Evolutionary conservation across 2,113 vertebrate genomes (phyloP).

Genomic region (Anser brachyrhynchus): DNA sequence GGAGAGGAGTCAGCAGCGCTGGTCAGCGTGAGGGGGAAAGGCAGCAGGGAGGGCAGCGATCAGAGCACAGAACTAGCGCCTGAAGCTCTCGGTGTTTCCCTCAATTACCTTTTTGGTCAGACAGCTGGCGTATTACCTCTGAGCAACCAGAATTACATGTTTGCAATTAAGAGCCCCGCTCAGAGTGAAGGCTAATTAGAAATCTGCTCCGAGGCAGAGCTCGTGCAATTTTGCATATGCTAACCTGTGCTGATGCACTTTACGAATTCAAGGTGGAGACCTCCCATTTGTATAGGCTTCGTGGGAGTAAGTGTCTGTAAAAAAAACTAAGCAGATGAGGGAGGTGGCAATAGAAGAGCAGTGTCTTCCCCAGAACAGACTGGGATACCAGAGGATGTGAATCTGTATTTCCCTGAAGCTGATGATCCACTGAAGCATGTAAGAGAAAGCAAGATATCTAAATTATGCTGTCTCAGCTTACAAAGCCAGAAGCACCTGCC

Average conservation of each 20-base stretch:
- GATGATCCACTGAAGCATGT: too few species aligned
- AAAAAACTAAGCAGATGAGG: fast-evolving
- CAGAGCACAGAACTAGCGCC: background rate
- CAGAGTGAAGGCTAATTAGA: background rate
- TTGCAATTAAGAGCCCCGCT: background rate
- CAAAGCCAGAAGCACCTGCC: background rate
- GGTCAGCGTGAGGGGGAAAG: background rate
- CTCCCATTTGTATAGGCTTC: background rate
- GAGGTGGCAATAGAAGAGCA: background rate
- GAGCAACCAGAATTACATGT: background rate
- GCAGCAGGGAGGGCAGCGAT: background rate
- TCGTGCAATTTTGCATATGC: too few species aligned
- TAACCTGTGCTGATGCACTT: background rate
- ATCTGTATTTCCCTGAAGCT: background rate
- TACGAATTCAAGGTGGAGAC: too few species aligned
- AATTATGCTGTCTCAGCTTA: background rate
- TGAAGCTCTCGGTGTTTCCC: background rate
- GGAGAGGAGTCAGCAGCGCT: background rate
- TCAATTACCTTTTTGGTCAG: background rate
- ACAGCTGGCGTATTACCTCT: fast-evolving
- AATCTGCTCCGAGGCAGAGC: background rate
- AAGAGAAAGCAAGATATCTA: background rate
- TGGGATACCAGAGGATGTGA: background rate
- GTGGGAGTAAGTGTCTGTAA: too few species aligned
- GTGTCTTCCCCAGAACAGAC: background rate